Percentiles rank a stretch among this genome's conserved stretches.
Evolutionary conservation across 2,797 vertebrate species (phyloP).

Genomic region (Lacerta bilineata): DNA sequence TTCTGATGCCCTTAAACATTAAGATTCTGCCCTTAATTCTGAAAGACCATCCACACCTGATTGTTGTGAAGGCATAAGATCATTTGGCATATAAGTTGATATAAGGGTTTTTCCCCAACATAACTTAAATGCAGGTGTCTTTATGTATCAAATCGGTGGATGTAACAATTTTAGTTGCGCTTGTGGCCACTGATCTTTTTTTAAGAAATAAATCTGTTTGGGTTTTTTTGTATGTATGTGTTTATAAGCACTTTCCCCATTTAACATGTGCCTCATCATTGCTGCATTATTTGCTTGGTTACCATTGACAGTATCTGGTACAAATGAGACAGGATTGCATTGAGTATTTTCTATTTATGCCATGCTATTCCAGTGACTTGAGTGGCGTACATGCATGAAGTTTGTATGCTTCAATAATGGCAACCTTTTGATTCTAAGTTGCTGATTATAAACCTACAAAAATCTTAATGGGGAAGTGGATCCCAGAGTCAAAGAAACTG

Average conservation of each 20-base stretch:
- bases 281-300: neutral
- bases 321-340: neutral
- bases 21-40: constrained; percentile 54
- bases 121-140: constrained; percentile 48
- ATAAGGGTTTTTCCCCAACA: constrained; percentile 16
- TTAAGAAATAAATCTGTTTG: constrained; percentile 66
- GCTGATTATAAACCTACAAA: neutral
- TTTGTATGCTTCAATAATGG: neutral
- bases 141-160: constrained; percentile 55
- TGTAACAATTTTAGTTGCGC: constrained; percentile 22
- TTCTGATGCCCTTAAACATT: constrained; percentile 35
- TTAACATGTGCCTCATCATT: neutral
- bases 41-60: constrained; percentile 35
- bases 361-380: neutral
- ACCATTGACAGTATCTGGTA: neutral
- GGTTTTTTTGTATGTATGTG: constrained; percentile 43
- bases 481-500: neutral
- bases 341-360: neutral
- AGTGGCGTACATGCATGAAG: neutral
- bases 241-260: neutral
- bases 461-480: neutral
- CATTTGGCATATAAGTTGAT: constrained; percentile 31
- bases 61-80: neutral
- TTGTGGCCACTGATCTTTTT: constrained; percentile 47
- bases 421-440: neutral